phyloP scores from a whole-genome alignment of 2,797 vertebrate genomes.

The Pogonophryne albipinna region DNA sequence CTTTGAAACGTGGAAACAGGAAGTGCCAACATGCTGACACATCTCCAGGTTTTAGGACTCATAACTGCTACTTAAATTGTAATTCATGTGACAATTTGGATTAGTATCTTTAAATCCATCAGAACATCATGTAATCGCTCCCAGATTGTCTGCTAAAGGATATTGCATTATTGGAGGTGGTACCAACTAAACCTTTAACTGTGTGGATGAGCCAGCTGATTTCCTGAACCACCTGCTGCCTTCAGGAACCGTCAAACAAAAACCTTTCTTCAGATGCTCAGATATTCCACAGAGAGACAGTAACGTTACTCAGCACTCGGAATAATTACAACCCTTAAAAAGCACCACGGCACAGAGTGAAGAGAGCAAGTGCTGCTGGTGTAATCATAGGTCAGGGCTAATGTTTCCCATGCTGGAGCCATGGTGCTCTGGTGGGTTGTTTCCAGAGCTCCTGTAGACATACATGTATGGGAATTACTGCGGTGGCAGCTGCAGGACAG shows the following conservation, averaged over 20 bases:
- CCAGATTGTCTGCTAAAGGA: background rate
- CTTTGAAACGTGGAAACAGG: no score
- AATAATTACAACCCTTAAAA: constrained; percentile 53
- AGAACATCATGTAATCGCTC: background rate
- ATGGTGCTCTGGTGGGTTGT: constrained; percentile 65
- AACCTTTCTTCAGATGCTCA: constrained; percentile 29
- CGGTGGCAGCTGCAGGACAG: constrained; percentile 81
- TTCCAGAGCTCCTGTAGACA: constrained; percentile 70
- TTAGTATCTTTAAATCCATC: background rate
- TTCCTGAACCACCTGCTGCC: background rate
- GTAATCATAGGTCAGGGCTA: constrained; percentile 74
- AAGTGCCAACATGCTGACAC: no score
- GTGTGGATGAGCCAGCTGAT: background rate
- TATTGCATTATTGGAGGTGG: background rate
- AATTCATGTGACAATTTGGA: background rate
- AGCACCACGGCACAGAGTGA: constrained; percentile 37
- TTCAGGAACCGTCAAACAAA: background rate
- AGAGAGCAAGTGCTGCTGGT: constrained; percentile 55
- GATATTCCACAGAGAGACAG: constrained; percentile 8
- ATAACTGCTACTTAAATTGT: background rate
- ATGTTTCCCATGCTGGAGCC: constrained; percentile 68
- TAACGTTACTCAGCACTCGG: constrained; percentile 30
- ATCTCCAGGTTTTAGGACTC: no score
- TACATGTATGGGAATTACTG: constrained; percentile 75
- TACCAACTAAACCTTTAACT: background rate